These are phyloP conservation scores for Hylia prasina DNA, from an alignment of 2,113 vertebrate genomes.

Conservation along the genomic window DNA sequence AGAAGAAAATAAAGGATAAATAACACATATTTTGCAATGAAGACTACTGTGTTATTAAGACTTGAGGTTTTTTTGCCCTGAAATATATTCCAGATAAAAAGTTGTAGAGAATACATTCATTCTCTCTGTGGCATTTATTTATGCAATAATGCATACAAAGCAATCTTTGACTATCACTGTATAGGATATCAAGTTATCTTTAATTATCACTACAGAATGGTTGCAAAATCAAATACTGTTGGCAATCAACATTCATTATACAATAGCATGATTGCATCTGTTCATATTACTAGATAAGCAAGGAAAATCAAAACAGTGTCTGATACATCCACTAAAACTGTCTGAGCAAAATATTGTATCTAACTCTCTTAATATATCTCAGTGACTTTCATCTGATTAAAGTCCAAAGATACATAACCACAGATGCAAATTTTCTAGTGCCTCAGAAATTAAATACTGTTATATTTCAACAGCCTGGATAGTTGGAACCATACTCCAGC, in stretches of 20 bases:
- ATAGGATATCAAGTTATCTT: constrained; percentile 76
- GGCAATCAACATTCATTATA: constrained; percentile 80
- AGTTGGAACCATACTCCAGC: constrained; percentile 63
- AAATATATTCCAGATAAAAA: constrained; percentile 31
- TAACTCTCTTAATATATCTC: constrained; percentile 74
- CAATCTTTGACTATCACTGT: constrained; percentile 72
- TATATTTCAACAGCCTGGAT: constrained; percentile 70
- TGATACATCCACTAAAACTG: constrained; percentile 74
- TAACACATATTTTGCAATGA: background rate
- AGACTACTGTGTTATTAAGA: background rate
- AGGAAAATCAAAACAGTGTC: constrained; percentile 75
- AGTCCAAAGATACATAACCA: constrained; percentile 74
- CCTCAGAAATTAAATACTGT: constrained; percentile 72
- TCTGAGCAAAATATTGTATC: constrained; percentile 80
- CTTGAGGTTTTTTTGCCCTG: background rate
- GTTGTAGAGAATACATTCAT: constrained; percentile 31
- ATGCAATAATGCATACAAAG: constrained; percentile 61
- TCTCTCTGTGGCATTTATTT: constrained; percentile 54
- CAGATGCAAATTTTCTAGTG: constrained; percentile 76
- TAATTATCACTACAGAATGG: constrained; percentile 77
- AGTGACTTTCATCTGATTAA: constrained; percentile 80
- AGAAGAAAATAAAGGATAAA: background rate
- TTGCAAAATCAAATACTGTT: constrained; percentile 76
- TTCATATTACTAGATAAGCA: constrained; percentile 78
- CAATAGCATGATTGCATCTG: constrained; percentile 78